These are phyloP conservation scores for Papilio xuthus DNA, from an alignment of 1,140 invertebrate species.

Conservation along the genomic window DNA sequence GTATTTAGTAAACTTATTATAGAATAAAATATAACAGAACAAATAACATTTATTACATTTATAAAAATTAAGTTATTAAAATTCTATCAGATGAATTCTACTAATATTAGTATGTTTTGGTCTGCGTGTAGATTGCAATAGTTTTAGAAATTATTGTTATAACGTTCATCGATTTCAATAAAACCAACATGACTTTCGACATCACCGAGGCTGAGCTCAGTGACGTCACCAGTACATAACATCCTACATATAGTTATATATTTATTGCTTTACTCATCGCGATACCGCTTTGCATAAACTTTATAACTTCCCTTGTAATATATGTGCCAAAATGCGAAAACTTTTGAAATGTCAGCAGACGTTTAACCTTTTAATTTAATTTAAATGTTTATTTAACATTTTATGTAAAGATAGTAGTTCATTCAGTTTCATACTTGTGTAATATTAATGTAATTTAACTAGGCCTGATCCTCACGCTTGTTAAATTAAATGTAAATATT, in stretches of 20 bases:
- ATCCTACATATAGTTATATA: constrained; percentile 43
- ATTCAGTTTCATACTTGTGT: constrained; percentile 27
- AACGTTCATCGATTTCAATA: constrained; percentile 48
- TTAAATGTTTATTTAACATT: constrained; percentile 11
- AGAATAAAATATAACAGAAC: not conserved
- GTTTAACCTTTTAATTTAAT: constrained; percentile 15
- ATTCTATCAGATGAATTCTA: constrained; percentile 8
- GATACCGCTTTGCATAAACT: constrained; percentile 55
- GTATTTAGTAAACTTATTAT: not conserved
- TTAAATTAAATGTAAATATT: constrained; percentile 68
- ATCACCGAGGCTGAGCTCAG: constrained; percentile 47
- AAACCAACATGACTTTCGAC: constrained; percentile 39
- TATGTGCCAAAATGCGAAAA: constrained; percentile 57
- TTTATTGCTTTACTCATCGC: constrained; percentile 53
- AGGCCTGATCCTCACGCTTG: constrained; percentile 76
- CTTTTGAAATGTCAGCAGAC: constrained; percentile 17
- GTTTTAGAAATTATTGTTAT: constrained; percentile 41
- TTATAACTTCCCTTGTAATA: constrained; percentile 48
- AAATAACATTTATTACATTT: not conserved
- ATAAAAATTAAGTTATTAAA: not conserved
- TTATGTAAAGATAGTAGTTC: constrained; percentile 3
- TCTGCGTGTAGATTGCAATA: constrained; percentile 43
- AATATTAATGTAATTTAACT: constrained; percentile 52
- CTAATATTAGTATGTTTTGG: constrained; percentile 28
- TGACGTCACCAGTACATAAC: constrained; percentile 46